A percentile compares a stretch with the other conserved stretches of the same genome.
Conservation (phyloP, 2,888 invertebrate species). For the Linyphia triangularis region DNA sequence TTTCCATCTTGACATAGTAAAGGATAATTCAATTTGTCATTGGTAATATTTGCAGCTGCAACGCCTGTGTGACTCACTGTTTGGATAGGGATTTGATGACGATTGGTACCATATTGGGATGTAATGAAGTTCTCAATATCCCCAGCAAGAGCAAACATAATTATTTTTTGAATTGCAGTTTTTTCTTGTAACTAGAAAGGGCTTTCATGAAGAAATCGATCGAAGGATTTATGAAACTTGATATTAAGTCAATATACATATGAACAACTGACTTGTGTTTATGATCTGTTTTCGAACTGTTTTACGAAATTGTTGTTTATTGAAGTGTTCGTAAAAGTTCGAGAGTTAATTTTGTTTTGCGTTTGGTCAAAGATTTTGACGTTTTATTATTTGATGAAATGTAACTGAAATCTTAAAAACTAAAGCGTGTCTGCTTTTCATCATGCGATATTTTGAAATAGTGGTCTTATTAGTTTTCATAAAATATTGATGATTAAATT, state of each 20-base stretch:
- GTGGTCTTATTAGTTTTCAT: too few species aligned
- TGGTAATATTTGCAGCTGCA: constrained; percentile 51
- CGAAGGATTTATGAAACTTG: neutral
- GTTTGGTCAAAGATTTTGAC: neutral
- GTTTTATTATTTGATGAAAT: neutral
- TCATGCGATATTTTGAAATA: too few species aligned
- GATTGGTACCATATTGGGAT: constrained; percentile 1
- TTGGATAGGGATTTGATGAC: constrained; percentile 19
- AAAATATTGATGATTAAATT: too few species aligned
- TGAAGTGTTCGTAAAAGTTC: neutral
- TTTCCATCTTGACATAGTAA: constrained; percentile 42
- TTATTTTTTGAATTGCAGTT: neutral
- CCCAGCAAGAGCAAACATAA: constrained; percentile 13
- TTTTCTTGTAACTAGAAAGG: neutral
- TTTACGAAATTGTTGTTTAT: neutral
- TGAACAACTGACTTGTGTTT: neutral
- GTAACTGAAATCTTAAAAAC: neutral
- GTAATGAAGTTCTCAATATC: constrained; percentile 43
- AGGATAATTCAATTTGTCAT: constrained; percentile 46
- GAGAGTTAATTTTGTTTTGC: neutral
- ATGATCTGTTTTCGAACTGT: neutral
- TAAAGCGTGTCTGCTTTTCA: too few species aligned
- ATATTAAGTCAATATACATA: neutral
- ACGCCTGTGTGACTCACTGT: constrained; percentile 35
- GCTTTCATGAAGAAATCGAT: neutral